Evolutionary conservation across 2,113 vertebrate genomes (phyloP).

Genomic region (Emydura subglobosa): DNA sequence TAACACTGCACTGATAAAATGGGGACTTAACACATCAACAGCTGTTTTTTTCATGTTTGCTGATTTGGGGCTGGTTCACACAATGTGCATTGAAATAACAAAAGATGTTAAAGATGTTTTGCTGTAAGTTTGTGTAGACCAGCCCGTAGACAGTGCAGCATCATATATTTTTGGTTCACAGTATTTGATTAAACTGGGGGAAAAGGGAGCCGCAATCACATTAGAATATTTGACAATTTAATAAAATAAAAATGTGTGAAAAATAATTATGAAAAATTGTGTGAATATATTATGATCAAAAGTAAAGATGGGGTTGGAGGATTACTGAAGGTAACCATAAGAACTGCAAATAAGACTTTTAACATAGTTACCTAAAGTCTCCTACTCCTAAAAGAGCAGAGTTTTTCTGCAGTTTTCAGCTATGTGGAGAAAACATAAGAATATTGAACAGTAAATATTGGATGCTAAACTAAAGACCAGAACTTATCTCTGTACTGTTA

Average conservation of each 20-base stretch:
- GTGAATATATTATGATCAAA: not conserved
- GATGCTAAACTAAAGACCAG: not conserved
- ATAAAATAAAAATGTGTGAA: not conserved
- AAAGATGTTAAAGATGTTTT: not conserved
- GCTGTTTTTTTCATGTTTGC: not conserved
- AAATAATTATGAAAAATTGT: not conserved
- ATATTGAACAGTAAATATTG: not conserved
- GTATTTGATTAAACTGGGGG: not conserved
- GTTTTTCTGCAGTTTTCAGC: not conserved
- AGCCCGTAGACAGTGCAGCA: not conserved
- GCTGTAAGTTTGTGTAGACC: not conserved
- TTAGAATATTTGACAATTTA: not conserved
- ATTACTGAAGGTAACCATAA: not conserved
- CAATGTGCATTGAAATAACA: not conserved
- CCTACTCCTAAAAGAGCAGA: not conserved
- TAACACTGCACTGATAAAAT: not conserved
- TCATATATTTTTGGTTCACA: not conserved
- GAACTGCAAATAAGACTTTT: not conserved
- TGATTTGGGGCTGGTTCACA: not conserved
- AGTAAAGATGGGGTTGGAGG: not conserved
- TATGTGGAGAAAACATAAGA: not conserved
- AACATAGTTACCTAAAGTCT: not conserved
- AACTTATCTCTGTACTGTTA: not conserved
- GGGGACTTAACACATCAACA: not conserved
- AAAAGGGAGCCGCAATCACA: fast-evolving